A percentile compares a stretch with the other conserved stretches of the same genome.
These are phyloP conservation scores for Pungitius pungitius DNA, from an alignment of 2,113 vertebrate species.

Conservation along the genomic window DNA sequence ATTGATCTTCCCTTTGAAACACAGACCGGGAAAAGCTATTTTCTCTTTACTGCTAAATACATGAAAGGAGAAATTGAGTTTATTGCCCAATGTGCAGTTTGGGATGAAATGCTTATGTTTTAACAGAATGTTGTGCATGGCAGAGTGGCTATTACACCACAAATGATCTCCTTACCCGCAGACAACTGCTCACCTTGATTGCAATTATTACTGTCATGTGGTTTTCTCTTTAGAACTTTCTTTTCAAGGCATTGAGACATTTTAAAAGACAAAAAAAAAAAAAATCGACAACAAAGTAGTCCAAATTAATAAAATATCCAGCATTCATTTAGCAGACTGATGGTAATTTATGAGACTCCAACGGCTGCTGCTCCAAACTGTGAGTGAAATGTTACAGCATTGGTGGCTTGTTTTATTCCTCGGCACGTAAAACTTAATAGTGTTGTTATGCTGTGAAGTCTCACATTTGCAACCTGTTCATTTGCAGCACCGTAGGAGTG, in stretches of 20 bases:
- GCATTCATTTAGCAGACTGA: slow-evolving; percentile 13
- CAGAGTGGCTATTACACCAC: slow-evolving; percentile 44
- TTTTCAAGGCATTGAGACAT: slow-evolving; percentile 7
- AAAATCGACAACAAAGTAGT: slow-evolving; percentile 27
- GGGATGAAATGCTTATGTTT: slow-evolving; percentile 19
- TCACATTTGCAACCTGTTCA: slow-evolving; percentile 34
- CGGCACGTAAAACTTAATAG: slow-evolving; percentile 28
- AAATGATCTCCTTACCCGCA: slow-evolving; percentile 41
- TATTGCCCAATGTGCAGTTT: slow-evolving; percentile 38
- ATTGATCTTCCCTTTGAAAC: slow-evolving; percentile 53
- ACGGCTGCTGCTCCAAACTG: slow-evolving; percentile 23
- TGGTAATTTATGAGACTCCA: slow-evolving; percentile 32
- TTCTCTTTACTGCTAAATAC: slow-evolving; percentile 57
- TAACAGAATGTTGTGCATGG: slow-evolving; percentile 26
- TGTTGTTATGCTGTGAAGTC: background rate
- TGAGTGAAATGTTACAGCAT: slow-evolving; percentile 28
- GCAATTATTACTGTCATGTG: slow-evolving; percentile 33
- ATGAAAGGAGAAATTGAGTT: slow-evolving; percentile 61
- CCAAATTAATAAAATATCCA: slow-evolving; percentile 40
- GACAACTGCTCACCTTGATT: slow-evolving; percentile 41
- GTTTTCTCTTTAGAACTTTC: slow-evolving; percentile 28
- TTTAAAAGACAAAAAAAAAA: slow-evolving; percentile 27
- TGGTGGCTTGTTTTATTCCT: slow-evolving; percentile 26
- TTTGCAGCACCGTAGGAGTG: background rate
- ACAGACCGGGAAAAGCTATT: slow-evolving; percentile 55